Evolutionary conservation across 2,113 vertebrate genomes (phyloP), one percentile per base, ranked within the genome.

Genomic region (Psilopogon haemacephalus): DNA sequence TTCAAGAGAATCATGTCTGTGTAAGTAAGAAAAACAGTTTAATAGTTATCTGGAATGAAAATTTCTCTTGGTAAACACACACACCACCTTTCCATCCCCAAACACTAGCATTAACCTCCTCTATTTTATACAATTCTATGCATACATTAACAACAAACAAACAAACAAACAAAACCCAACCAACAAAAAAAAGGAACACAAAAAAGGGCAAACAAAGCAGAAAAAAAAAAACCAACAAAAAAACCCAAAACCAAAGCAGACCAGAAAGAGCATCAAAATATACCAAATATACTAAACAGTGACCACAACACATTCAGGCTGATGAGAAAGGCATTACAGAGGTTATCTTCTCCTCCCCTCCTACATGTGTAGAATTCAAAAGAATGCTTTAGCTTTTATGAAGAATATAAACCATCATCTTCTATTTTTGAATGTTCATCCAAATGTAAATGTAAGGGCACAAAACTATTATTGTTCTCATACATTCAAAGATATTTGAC

Each of bases 371-470:
- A 63, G n/a, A 77, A 81, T 35, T 64, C 26, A 63, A 84, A 86
- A 68, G 26, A 46, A 52, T 71, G 50, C 15, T 90, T 89, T 38
- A 83, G 85, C 14, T 94, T 86, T 90, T 71, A 88, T 15, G 54
- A 90, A 13, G n/a, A 77, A 68, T 50, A 84, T 81, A 86, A 90
- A 86, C 1, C n/a, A 90, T n/a, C 12, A 88, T 65, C 55, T 4
- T 6, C 27, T 74, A 44, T 52, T 63, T 88, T 81, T 90, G 37
- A 42, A 74, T 52, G 70, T 42, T 89, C 84, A 70, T 89, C 86
- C 86, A 93, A 90, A 92, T 74, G 83, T 59, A 95, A 93, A 95
- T 70, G 84, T 77, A 90, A 90, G 55, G 73, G 52, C 54, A 84
- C 7, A 12, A 48, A 92, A 81, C 62, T 77, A 56, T 50, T 71